These are phyloP conservation scores for Drosophila kurseongensis DNA, from an alignment of 1,140 invertebrate species.

Conservation along the genomic window DNA sequence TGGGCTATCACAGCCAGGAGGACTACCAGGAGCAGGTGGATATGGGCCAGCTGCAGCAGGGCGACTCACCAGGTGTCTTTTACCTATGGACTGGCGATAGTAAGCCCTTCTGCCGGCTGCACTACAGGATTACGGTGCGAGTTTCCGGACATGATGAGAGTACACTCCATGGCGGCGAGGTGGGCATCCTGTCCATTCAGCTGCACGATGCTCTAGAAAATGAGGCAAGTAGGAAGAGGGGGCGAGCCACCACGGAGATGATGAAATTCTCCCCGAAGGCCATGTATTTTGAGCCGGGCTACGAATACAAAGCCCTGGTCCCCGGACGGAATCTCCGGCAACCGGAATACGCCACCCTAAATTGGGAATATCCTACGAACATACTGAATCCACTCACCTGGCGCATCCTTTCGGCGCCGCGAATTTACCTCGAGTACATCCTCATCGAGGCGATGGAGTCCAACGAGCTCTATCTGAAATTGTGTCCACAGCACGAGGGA, in stretches of 20 bases:
- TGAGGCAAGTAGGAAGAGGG: slow-evolving; percentile 25
- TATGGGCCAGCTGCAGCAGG: slow-evolving; percentile 85
- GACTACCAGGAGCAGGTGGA: slow-evolving; percentile 85
- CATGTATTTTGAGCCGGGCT: slow-evolving; percentile 89
- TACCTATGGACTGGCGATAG: slow-evolving; percentile 89
- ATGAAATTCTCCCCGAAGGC: slow-evolving; percentile 85
- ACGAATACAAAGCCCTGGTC: slow-evolving; percentile 88
- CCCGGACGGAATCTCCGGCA: slow-evolving; percentile 88
- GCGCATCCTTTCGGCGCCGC: slow-evolving; percentile 90
- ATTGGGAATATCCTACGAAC: slow-evolving; percentile 91
- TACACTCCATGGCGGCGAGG: slow-evolving; percentile 90
- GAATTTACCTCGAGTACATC: slow-evolving; percentile 89
- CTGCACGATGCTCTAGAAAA: slow-evolving; percentile 85
- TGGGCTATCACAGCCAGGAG: slow-evolving; percentile 88
- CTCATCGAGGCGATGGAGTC: slow-evolving; percentile 89
- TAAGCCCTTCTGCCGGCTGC: slow-evolving; percentile 90
- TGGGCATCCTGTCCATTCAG: slow-evolving; percentile 88
- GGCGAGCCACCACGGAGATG: slow-evolving; percentile 85
- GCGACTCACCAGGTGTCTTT: slow-evolving; percentile 85
- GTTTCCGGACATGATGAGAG: slow-evolving; percentile 91
- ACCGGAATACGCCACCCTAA: slow-evolving; percentile 88
- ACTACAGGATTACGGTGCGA: slow-evolving; percentile 90
- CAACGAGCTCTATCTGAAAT: slow-evolving; percentile 85
- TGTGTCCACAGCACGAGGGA: slow-evolving; percentile 86
- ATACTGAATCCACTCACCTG: slow-evolving; percentile 93